A percentile compares a stretch with the other conserved stretches of the same genome.
phyloP scores from a whole-genome alignment of 2,797 vertebrate genomes.

The Melanotaenia pygmaea region DNA sequence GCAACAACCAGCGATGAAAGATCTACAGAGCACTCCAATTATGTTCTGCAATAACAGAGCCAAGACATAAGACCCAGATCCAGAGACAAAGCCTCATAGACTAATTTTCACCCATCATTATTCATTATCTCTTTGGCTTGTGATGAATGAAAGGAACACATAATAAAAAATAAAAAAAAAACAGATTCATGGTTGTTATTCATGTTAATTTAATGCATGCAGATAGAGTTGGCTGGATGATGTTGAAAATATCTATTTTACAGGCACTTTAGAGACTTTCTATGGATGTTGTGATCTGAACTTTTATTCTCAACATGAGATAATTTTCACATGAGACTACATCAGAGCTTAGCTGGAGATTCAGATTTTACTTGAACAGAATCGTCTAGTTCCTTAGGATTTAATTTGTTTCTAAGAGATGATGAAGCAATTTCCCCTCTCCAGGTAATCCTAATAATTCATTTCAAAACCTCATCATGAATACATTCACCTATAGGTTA shows the following conservation, averaged over 20 bases:
- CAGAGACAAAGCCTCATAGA: conserved; percentile 50
- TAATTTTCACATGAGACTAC: neutral
- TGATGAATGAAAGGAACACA: conserved; percentile 28
- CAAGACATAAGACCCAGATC: conserved; percentile 41
- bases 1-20: conserved; percentile 59
- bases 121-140: conserved; percentile 39
- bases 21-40: conserved; percentile 68
- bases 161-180: neutral
- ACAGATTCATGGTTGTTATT: conserved; percentile 1
- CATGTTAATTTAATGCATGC: conserved; percentile 8
- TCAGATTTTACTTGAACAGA: neutral
- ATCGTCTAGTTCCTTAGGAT: neutral
- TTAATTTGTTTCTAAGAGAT: conserved; percentile 5
- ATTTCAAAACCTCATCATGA: conserved; percentile 12
- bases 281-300: neutral
- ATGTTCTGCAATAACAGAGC: conserved; percentile 57
- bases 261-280: neutral
- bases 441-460: neutral
- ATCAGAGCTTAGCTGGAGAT: neutral
- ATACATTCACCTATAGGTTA: conserved; percentile 1
- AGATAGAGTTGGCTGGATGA: neutral
- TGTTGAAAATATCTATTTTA: neutral
- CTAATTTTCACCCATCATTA: conserved; percentile 54
- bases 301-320: neutral
- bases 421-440: neutral